A percentile compares a stretch with the other conserved stretches of the same genome.
Evolutionary conservation across 2,113 vertebrate species (phyloP).

Genomic region (Perccottus glenii): DNA sequence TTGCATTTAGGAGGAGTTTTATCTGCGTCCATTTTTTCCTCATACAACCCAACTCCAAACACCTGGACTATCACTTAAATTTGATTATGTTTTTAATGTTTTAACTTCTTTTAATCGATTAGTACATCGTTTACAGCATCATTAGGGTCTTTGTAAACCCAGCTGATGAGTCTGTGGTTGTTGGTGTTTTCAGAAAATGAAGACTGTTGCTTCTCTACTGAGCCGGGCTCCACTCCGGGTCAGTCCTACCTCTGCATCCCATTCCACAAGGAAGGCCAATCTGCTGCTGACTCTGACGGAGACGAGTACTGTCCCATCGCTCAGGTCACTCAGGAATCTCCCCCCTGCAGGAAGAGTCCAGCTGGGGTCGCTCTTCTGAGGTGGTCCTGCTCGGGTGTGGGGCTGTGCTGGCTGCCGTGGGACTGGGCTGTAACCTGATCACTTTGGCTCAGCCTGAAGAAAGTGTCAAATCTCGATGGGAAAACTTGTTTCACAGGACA

Average conservation of each 20-base stretch:
- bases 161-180: neutral
- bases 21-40: no score
- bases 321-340: slow-evolving; percentile 81
- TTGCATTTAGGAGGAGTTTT: no score
- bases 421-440: slow-evolving; percentile 89
- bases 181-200: slow-evolving; percentile 85
- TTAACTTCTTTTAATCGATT: no score
- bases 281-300: slow-evolving; percentile 71
- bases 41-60: no score
- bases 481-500: slow-evolving; percentile 89
- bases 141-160: no score
- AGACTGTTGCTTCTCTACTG: slow-evolving; percentile 82
- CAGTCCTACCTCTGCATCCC: slow-evolving; percentile 96
- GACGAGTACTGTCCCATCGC: slow-evolving; percentile 82
- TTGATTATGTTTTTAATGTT: no score
- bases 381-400: slow-evolving; percentile 90
- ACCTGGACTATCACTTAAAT: no score
- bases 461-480: slow-evolving; percentile 87
- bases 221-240: slow-evolving; percentile 75
- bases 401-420: slow-evolving; percentile 90
- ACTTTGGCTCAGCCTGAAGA: slow-evolving; percentile 83
- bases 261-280: slow-evolving; percentile 85
- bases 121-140: no score
- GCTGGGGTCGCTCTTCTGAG: slow-evolving; percentile 86
- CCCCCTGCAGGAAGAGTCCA: slow-evolving; percentile 85